A percentile compares a stretch with the other conserved stretches of the same genome.
These are phyloP conservation scores for Drosophila quinaria DNA, from an alignment of 2,888 invertebrate species.

Conservation along the genomic window DNA sequence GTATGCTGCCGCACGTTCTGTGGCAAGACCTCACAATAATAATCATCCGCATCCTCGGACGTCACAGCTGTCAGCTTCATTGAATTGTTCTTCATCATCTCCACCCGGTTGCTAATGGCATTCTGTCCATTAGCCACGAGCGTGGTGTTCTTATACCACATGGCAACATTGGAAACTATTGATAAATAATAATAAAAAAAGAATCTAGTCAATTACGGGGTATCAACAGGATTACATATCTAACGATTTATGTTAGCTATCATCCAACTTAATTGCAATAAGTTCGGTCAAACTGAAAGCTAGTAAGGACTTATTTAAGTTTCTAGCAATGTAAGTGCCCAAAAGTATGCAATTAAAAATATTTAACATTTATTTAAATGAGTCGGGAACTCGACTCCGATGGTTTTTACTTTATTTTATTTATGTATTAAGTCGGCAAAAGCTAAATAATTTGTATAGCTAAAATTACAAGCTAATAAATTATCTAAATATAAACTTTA, in stretches of 20 bases:
- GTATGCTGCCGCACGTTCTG: conserved; percentile 72
- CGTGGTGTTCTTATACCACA: conserved; percentile 80
- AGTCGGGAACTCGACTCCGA: too few species aligned
- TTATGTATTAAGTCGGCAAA: too few species aligned
- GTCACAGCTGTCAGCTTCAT: conserved; percentile 69
- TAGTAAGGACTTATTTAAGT: too few species aligned
- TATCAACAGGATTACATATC: not conserved
- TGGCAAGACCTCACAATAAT: conserved; percentile 81
- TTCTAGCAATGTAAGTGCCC: too few species aligned
- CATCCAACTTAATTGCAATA: too few species aligned
- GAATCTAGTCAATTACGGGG: not conserved
- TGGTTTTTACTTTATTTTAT: too few species aligned
- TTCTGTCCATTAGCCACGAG: conserved; percentile 73
- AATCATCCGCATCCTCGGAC: conserved; percentile 77
- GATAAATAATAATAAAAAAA: not conserved
- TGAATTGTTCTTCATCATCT: conserved; percentile 78
- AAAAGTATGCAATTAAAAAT: too few species aligned
- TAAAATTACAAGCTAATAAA: too few species aligned
- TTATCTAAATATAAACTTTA: too few species aligned
- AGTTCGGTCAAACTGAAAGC: too few species aligned
- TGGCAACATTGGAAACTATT: conserved; percentile 76
- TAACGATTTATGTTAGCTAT: not conserved
- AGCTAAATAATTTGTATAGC: too few species aligned
- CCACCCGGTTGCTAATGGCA: conserved; percentile 64
- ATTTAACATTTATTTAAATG: too few species aligned